These are phyloP conservation scores for Phocoena phocoena DNA, from an alignment of 2,113 vertebrate species.

Conservation along the genomic window DNA sequence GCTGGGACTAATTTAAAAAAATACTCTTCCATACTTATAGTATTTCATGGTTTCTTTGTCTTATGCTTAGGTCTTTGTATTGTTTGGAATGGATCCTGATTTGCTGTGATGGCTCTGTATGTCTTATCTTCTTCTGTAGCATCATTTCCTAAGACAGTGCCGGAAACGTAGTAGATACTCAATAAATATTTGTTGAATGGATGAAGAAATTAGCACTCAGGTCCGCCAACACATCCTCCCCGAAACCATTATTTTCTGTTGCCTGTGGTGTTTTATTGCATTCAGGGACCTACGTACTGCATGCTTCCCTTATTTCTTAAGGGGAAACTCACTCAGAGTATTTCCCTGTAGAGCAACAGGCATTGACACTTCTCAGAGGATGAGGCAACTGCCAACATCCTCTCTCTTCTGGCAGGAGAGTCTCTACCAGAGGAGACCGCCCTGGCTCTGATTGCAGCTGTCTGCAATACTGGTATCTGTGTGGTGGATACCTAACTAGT, in stretches of 20 bases:
- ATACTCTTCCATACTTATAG: neutral
- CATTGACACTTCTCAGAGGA: neutral
- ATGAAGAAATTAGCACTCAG: neutral
- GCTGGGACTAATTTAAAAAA: neutral
- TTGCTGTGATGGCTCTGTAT: neutral
- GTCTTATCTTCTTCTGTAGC: neutral
- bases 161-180: neutral
- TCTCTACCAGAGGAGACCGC: no score
- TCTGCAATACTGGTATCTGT: neutral
- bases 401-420: neutral
- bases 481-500: neutral
- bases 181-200: neutral
- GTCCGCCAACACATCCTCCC: neutral
- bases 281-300: neutral
- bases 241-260: neutral
- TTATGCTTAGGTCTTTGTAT: neutral
- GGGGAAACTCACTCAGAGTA: neutral
- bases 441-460: neutral
- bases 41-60: neutral
- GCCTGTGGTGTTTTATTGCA: neutral
- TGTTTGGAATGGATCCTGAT: neutral
- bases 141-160: neutral
- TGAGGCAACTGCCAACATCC: neutral
- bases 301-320: neutral
- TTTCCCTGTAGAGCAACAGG: neutral